Evolutionary conservation across 2,888 invertebrate species (phyloP).

Genomic region (Noctuana brunneofusca): DNA sequence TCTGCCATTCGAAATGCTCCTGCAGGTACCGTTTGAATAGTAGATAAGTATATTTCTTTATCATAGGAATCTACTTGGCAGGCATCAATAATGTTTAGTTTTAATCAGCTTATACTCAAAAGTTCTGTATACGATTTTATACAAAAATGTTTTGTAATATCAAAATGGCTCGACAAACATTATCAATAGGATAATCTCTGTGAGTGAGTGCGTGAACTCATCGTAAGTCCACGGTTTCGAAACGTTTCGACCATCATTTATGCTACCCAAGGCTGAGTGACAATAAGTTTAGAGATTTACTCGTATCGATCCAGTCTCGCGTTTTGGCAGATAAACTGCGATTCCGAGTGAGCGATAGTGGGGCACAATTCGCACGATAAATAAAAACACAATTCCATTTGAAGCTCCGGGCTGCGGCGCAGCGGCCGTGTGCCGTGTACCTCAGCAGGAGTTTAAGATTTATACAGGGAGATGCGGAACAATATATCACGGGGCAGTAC

Average conservation of each 20-base stretch:
- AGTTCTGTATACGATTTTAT: not conserved
- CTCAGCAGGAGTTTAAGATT: conserved; percentile 83
- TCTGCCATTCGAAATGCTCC: no score
- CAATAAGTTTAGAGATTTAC: conserved; percentile 36
- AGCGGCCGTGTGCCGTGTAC: conserved; percentile 79
- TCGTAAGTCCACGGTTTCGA: conserved; percentile 15
- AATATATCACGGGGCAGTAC: conserved; percentile 77
- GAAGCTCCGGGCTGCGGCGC: conserved; percentile 74
- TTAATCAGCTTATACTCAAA: not conserved
- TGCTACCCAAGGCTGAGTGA: conserved; percentile 25
- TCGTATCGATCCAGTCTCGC: conserved; percentile 58
- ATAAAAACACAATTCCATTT: conserved; percentile 83
- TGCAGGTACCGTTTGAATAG: not conserved
- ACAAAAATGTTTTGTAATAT: not conserved
- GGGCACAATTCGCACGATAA: conserved; percentile 80
- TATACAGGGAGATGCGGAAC: conserved; percentile 80
- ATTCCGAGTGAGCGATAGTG: conserved; percentile 78
- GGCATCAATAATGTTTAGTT: not conserved
- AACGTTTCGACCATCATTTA: conserved; percentile 27
- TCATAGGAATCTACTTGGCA: not conserved
- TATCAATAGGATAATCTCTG: conserved; percentile 3
- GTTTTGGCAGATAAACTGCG: conserved; percentile 79
- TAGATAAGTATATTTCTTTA: not conserved
- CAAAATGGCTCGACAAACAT: conserved; percentile 4
- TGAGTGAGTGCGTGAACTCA: conserved; percentile 11